Evolutionary conservation across 2,113 vertebrate genomes (phyloP).

Genomic region (Antigone vipio): DNA sequence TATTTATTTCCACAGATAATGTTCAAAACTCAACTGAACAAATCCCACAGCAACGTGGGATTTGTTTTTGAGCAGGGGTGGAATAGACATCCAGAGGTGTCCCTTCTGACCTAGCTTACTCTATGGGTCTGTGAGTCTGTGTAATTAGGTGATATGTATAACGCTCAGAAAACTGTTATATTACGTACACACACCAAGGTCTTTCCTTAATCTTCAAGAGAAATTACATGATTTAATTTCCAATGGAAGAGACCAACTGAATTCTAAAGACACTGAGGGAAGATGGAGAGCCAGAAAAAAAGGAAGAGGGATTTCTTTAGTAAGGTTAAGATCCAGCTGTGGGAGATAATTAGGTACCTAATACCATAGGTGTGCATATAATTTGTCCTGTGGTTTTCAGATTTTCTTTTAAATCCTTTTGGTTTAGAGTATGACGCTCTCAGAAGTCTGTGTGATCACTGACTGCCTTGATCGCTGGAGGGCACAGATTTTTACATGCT

Average conservation of each 20-base stretch:
- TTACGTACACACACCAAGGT: background rate
- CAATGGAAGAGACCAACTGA: background rate
- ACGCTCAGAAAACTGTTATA: background rate
- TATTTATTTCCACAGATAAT: background rate
- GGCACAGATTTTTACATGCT: slow-evolving; percentile 6
- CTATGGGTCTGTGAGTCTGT: background rate
- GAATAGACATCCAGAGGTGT: too few relatives aligned
- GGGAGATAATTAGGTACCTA: slow-evolving; percentile 44
- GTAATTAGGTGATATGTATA: background rate
- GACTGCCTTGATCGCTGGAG: slow-evolving; percentile 31
- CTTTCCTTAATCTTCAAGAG: background rate
- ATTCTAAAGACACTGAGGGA: background rate
- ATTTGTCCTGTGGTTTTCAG: slow-evolving; percentile 36
- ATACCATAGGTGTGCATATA: slow-evolving; percentile 1
- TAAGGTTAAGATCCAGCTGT: slow-evolving; percentile 9
- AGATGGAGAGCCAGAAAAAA: background rate
- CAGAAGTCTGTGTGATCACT: slow-evolving; percentile 12
- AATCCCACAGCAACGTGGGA: background rate
- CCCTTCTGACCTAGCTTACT: background rate
- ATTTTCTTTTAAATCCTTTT: slow-evolving; percentile 27
- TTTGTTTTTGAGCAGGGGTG: background rate
- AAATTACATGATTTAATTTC: background rate
- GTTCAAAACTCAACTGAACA: background rate
- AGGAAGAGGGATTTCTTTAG: background rate
- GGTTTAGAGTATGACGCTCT: background rate